These are phyloP conservation scores for Etheostoma nigrum DNA, from an alignment of 2,797 vertebrate species.

Conservation along the genomic window DNA sequence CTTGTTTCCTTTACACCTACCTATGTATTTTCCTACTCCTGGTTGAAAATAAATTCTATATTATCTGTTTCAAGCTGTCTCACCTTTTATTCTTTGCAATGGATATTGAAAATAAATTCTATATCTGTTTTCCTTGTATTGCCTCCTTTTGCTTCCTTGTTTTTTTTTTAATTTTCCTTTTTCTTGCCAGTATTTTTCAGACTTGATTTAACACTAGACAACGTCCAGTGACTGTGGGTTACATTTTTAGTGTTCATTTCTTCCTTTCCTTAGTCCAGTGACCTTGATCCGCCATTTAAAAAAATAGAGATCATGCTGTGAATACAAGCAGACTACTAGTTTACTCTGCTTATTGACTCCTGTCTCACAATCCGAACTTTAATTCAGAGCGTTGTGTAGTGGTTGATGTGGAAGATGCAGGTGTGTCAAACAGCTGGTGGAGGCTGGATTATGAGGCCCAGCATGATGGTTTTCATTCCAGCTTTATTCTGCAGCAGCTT, in stretches of 20 bases:
- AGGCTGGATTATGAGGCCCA: constrained; percentile 32
- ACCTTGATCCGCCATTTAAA: background rate
- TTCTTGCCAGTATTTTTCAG: background rate
- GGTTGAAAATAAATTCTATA: constrained; percentile 99
- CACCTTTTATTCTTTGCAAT: constrained; percentile 87
- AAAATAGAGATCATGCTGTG: background rate
- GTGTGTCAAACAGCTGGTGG: constrained; percentile 36
- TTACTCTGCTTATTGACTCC: too few relatives aligned
- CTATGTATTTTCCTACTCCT: constrained; percentile 99
- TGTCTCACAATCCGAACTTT: background rate
- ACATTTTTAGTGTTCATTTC: background rate
- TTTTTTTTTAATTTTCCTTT: background rate
- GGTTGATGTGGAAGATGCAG: background rate
- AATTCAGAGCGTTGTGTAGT: background rate
- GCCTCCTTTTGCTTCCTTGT: constrained; percentile 41
- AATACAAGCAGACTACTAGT: background rate
- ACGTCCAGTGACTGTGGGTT: too few relatives aligned
- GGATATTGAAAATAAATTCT: constrained; percentile 79
- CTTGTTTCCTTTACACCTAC: constrained; percentile 94
- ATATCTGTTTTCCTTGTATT: constrained; percentile 70
- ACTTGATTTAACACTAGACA: background rate
- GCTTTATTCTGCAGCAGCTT: constrained; percentile 1
- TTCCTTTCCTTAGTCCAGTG: background rate
- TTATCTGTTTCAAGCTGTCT: constrained; percentile 95
- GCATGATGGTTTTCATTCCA: constrained; percentile 1